These are phyloP conservation scores for Notodonta dromedarius DNA, from an alignment of 2,888 invertebrate genomes.

Conservation along the genomic window DNA sequence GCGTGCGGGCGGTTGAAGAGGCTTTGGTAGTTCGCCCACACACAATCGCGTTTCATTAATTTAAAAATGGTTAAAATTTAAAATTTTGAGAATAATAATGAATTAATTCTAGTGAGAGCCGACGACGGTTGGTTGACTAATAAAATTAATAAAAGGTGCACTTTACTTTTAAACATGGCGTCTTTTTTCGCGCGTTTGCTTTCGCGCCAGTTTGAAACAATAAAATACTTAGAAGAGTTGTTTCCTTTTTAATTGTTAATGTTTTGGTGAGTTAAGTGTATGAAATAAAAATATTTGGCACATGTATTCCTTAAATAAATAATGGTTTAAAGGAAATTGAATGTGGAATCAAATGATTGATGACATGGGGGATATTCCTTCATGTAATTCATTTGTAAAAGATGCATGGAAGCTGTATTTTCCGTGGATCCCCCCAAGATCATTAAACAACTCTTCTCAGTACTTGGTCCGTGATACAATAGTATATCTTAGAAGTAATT, in stretches of 20 bases:
- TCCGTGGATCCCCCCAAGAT: neutral
- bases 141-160: conserved; percentile 48
- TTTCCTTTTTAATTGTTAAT: conserved; percentile 7
- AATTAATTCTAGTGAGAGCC: conserved; percentile 61
- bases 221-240: conserved; percentile 35
- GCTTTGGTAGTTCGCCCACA: conserved; percentile 44
- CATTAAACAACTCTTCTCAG: conserved; percentile 43
- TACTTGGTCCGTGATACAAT: conserved; percentile 47
- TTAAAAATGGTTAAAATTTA: conserved; percentile 64
- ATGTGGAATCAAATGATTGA: conserved; percentile 8
- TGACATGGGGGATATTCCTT: too few relatives aligned
- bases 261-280: neutral
- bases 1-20: conserved; percentile 48
- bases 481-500: conserved; percentile 64
- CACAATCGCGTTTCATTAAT: conserved; percentile 43
- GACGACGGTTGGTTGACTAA: conserved; percentile 43
- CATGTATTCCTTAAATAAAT: conserved; percentile 35
- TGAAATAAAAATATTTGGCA: conserved; percentile 5
- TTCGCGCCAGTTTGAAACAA: conserved; percentile 28
- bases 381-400: too few relatives aligned
- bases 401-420: too few relatives aligned
- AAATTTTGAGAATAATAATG: conserved; percentile 56
- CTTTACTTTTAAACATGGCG: conserved; percentile 40
- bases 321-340: conserved; percentile 8
- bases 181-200: conserved; percentile 28